Percentiles rank a stretch among this genome's conserved stretches.
phyloP scores from a whole-genome alignment of 2,113 vertebrate species.

The Dendropsophus ebraccatus region DNA sequence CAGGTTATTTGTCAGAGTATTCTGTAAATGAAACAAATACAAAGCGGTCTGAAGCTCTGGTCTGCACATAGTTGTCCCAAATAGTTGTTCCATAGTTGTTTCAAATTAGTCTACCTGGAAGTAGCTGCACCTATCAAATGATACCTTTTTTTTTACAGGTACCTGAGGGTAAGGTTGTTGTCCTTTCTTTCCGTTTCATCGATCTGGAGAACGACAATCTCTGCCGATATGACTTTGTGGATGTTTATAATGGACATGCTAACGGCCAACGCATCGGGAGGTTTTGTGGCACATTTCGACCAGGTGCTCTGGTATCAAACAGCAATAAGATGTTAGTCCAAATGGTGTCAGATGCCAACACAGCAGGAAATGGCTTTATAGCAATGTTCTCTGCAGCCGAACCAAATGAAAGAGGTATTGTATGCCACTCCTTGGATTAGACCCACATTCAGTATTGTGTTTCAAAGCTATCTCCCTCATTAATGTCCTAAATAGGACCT shows the following conservation, averaged over 20 bases:
- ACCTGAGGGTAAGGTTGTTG: slow-evolving; percentile 92
- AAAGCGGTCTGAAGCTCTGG: too few relatives aligned
- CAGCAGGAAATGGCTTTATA: slow-evolving; percentile 94
- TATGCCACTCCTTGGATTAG: not conserved
- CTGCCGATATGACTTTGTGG: slow-evolving; percentile 95
- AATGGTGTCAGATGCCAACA: slow-evolving; percentile 97
- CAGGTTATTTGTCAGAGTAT: too few relatives aligned
- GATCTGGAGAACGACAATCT: slow-evolving; percentile 92
- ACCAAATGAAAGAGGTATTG: slow-evolving; percentile 86
- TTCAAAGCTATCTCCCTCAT: not conserved
- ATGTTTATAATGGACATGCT: slow-evolving; percentile 87
- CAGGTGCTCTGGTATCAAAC: slow-evolving; percentile 89
- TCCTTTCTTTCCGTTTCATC: slow-evolving; percentile 90
- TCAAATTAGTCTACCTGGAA: too few relatives aligned
- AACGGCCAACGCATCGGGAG: slow-evolving; percentile 88
- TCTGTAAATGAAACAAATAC: too few relatives aligned
- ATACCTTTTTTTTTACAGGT: slow-evolving; percentile 76
- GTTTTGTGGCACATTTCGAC: slow-evolving; percentile 92
- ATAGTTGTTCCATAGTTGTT: too few relatives aligned
- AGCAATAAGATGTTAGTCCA: slow-evolving; percentile 96
- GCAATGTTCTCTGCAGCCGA: slow-evolving; percentile 89
- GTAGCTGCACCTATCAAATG: not conserved
- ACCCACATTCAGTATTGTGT: not conserved
- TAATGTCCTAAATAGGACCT: too few relatives aligned
- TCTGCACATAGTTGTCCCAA: too few relatives aligned